phyloP scores from a whole-genome alignment of 2,797 vertebrate genomes.

The Heteromormyrus szaboi region DNA sequence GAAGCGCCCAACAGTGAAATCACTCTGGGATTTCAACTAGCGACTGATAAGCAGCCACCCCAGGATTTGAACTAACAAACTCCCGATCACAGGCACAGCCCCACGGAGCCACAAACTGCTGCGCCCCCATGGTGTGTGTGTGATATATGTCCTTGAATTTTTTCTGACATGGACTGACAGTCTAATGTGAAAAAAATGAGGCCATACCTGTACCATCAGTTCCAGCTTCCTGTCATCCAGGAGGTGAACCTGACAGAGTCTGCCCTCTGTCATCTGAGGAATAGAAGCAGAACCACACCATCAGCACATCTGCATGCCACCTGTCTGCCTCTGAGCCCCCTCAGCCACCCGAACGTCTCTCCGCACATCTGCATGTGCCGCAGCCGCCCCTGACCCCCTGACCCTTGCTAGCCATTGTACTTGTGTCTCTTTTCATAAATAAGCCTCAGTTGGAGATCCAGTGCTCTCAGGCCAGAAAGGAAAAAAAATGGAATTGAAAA shows the following conservation, averaged over 20 bases:
- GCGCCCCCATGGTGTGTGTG: background rate
- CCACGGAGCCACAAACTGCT: background rate
- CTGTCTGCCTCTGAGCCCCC: background rate
- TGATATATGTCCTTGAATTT: background rate
- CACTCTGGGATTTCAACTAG: background rate
- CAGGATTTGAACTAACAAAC: background rate
- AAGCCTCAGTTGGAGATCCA: constrained; percentile 15
- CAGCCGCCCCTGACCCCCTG: background rate
- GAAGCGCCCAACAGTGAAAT: background rate
- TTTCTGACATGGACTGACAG: background rate
- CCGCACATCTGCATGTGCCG: background rate
- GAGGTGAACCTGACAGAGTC: constrained; percentile 86
- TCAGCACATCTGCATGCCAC: constrained; percentile 6
- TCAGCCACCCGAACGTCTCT: background rate
- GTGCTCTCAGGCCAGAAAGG: background rate
- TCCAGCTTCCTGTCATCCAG: constrained; percentile 89
- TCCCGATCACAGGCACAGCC: background rate
- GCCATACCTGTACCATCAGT: constrained; percentile 89
- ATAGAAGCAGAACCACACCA: constrained; percentile 25
- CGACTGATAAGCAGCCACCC: background rate
- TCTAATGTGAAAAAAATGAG: background rate
- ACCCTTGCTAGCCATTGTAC: background rate
- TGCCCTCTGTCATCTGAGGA: constrained; percentile 90
- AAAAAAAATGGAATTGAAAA: constrained; percentile 30
- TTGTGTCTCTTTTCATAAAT: background rate